Evolutionary conservation across 2,888 invertebrate genomes (phyloP), one percentile per base, ranked within the genome.

Genomic region (Eilema griseolum): DNA sequence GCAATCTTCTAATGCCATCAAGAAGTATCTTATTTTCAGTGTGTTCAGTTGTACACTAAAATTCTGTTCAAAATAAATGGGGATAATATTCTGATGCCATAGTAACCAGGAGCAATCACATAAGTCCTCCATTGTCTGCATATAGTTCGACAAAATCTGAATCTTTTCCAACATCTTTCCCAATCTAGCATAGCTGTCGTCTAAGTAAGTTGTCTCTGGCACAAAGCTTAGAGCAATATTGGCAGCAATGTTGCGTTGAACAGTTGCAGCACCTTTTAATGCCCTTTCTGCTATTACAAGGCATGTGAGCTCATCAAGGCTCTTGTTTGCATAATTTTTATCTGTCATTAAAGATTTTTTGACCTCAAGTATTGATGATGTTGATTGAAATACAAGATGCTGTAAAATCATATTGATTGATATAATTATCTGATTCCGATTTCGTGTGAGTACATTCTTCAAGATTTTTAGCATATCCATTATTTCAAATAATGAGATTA

Each of bases 391-490:
- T 78, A 97, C 96, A 61, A 98, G 95, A 91, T 98, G 97, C 86
- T 99, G 98, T 23, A 97, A 92, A 62, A 98, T 96, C 89, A 98
- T 97, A 82, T 97, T 96, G 68, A 97, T 95, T 16, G 97, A 96
- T 85, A 97, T 97, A 26, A 97, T 96, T 67, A 99, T 96, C 77
- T 96, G 95, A 75, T 97, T 95, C 64, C 96, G 96, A 86, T 98
- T 96, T 57, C 97, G 95, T 69, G 96, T 96, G 81, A 98, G 97
- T 20, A 96, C 96, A 77, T 96, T 96, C 86, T 97, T 97, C 76
- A 99, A 95, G 41, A 97, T 96, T 93, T 98, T 98, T 56, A 98
- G 91, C 74, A 98, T 95, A 90, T 99, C 98, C 69, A 98, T 96
- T 31, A 98, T 95, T 84, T 97, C 97, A 92, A 98, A 98, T 66